Evolutionary conservation across 2,888 invertebrate genomes (phyloP).

Genomic region (Chouioia cunea): DNA sequence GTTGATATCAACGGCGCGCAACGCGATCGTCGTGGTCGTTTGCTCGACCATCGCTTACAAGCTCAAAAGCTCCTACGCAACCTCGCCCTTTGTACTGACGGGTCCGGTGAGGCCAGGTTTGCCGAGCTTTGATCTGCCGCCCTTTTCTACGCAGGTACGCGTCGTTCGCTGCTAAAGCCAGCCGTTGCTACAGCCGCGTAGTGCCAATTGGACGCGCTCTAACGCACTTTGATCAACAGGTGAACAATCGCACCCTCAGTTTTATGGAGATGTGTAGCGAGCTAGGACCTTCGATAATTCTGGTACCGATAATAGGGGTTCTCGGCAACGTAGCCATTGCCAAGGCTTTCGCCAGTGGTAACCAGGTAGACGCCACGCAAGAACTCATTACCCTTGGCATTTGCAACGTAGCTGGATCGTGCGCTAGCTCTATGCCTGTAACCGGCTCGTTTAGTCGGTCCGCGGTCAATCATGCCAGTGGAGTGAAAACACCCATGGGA

Average conservation of each 20-base stretch:
- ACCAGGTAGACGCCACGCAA: conserved; percentile 88
- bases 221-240: not conserved
- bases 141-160: conserved; percentile 75
- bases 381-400: conserved; percentile 88
- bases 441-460: conserved; percentile 91
- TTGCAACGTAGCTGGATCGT: conserved; percentile 88
- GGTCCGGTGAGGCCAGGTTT: conserved; percentile 83
- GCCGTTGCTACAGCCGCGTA: too few species aligned
- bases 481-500: conserved; percentile 89
- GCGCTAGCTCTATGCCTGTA: conserved; percentile 91
- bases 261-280: conserved; percentile 82
- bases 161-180: not conserved
- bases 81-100: conserved; percentile 80
- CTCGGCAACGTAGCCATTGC: conserved; percentile 96
- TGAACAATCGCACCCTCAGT: conserved; percentile 72
- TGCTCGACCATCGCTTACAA: conserved; percentile 79
- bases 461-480: conserved; percentile 96
- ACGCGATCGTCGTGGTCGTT: conserved; percentile 84
- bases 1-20: conserved; percentile 85
- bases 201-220: too few species aligned
- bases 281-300: conserved; percentile 85
- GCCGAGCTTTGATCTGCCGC: conserved; percentile 77
- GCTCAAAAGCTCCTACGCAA: conserved; percentile 70
- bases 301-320: conserved; percentile 91
- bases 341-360: conserved; percentile 89